Evolutionary conservation across 2,888 invertebrate genomes (phyloP), one percentile per base, ranked within the genome.

Genomic region (Nebria brevicollis): DNA sequence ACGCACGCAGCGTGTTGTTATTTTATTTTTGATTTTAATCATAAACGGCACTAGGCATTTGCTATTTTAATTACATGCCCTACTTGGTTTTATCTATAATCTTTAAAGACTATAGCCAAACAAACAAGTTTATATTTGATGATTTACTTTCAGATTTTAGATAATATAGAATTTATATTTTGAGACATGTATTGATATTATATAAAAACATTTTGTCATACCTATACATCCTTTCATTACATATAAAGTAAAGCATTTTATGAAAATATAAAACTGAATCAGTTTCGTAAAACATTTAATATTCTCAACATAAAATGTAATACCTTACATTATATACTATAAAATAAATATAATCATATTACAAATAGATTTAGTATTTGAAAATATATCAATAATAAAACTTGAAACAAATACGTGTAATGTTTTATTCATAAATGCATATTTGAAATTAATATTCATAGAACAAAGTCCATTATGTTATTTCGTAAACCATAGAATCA

Each of bases 401-500:
- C n/a, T 26, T 42, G 66, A 66, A 15, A 68, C 1, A 68, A 68
- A 77, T 77, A 77, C 77, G 77, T 77, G 77, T 66, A 43, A 68
- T 77, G 77, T 77, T 77, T 77, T 77, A 77, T 77, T 77, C 77
- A 77, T 77, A 20, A n/a, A 76, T 20, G 34, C 15, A 34, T 34
- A 34, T 34, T 34, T 34, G 4, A 8, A 54, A 54, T 54, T 77
- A 77, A 77, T 77, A 77, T 77, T 77, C 77, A 77, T 77, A 77
- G 70, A 66, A 77, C 70, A 70, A 54, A 54, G 68, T 77, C 77
- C 77, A 70, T 68, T 11, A 68, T 54, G 70, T 77, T 68, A 68
- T 77, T 77, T 54, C 70, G 54, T 43, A 76, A 76, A 76, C 76
- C 42, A 76, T 54, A 54, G 54, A 54, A 54, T 54, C 54, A 13